Evolutionary conservation across 2,113 vertebrate genomes (phyloP), one percentile per base, ranked within the genome.

Genomic region (Opisthocomus hoazin): DNA sequence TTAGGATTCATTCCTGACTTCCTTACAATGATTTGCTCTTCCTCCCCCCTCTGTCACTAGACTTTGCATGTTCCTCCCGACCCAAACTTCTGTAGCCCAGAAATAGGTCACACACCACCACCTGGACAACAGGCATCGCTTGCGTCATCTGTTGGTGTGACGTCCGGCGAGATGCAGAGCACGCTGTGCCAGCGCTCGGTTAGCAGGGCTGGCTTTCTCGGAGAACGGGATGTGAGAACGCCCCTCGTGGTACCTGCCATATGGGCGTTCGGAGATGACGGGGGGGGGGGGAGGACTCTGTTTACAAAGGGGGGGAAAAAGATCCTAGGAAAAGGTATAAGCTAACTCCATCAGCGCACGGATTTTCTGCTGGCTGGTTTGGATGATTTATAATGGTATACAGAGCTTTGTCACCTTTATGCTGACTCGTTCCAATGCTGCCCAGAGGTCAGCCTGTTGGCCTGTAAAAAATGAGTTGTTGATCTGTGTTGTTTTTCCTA

Each of bases 401-500:
- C 11, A 41, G 87, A 94, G 81, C 84, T 84, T 91, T 91, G 87
- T 91, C 68, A 93, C 92, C 92, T 93, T 91, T 80, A 74, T 60
- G 91, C 84, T 95, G 92, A 73, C 86, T 96, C 15, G 70, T 87
- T 96, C 66, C 64, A 58, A 5, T 46, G 48, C 77, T 80, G 79
- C 69, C 76, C 83, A 56, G 73, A 87, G 96, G 90, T 96, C 69
- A 1, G 73, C 53, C 78, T 1, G 0, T 15, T 93, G 96, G 86
- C 90, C 83, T 96, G 90, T 82, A 20, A 92, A 96, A 90, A 93
- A 94, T 75, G 45, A 95, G 70, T 69, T 92, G 87, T 86, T 89
- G 61, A 91, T 95, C 74, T 87, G 11, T 53, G 81, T 89, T 90
- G 76, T 70, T 87, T 84, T 92, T 96, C 64, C 64, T 71, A 32